Base-by-base conservation (phyloP, 2,113 vertebrate species). In the Megatriorchis doriae region DNA sequence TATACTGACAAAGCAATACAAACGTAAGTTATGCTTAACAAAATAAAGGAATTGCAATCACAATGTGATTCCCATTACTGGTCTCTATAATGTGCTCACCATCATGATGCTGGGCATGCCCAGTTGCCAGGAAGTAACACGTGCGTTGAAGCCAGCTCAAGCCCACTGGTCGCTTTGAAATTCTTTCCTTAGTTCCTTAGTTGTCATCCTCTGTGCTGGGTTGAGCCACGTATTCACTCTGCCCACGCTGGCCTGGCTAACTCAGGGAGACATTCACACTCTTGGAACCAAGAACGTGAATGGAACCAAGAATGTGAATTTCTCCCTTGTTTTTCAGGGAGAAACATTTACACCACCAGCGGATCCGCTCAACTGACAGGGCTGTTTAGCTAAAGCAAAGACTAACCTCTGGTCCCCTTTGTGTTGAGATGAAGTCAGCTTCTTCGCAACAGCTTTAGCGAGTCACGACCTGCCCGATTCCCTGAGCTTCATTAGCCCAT, bases 41-140 rank as follows among this genome's bases (percentile, higher is more conserved):
- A 42, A 80, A 73, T 34, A 59, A 66, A 73, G 13, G 7, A n/a
- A 12, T 59, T 52, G 6, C 9, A 66, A 45, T 40, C 29, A 52
- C 11, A 38, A 23, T 4, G 14, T 31, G 23, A 45, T 63, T 58
- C 11, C 19, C 3, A 3, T 38, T 55, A 38, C 9, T 0, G 0
- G 9, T 40, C 14, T 79, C 40, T 56, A 8, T 22, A 66, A 31
- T 12, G 22, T 23, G 14, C 14, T 73, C 32, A 78, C 20, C 26
- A 31, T 34, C 32, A 23, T 26, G 45, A 53, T 1, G 7, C 17
- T 34, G 40, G 29, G 5, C 23, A 72, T 31, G 8, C 52, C 20
- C 15, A 47, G 0, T 34, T 62, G 14, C 16, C 36, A 43, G n/a
- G 23, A 67, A 73, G 6, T 9, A 78, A 36, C 32, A 32, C 0